Percentiles rank a stretch among this genome's conserved stretches.
Conservation (phyloP, 2,797 vertebrate species). For the Alauda arvensis region DNA sequence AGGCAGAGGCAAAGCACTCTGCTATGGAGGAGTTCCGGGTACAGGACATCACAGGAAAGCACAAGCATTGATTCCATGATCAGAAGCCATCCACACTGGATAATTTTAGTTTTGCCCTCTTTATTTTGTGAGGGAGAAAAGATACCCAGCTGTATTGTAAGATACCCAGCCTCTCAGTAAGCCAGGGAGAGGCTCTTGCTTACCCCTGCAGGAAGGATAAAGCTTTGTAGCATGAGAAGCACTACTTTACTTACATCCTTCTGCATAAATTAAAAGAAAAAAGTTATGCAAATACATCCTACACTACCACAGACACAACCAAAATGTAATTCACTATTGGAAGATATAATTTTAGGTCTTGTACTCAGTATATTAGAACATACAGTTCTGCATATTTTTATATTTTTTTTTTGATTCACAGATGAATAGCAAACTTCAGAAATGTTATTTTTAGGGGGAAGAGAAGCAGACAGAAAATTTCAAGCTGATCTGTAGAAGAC, state of each 20-base stretch:
- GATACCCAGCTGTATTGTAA: not conserved
- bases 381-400: conserved; percentile 31
- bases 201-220: not conserved
- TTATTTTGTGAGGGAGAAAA: not conserved
- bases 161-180: not conserved
- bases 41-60: not conserved
- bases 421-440: conserved; percentile 7
- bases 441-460: conserved; percentile 12
- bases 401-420: conserved; percentile 8
- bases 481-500: not conserved
- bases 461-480: not conserved
- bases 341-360: conserved; percentile 35
- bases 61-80: not conserved
- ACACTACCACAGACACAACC: conserved; percentile 3
- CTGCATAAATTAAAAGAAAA: conserved; percentile 23
- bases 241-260: not conserved
- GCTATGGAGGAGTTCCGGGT: not conserved
- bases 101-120: not conserved
- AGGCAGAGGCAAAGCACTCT: not conserved
- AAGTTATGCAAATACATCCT: conserved; percentile 1
- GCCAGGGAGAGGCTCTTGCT: not conserved
- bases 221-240: not conserved
- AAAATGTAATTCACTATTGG: conserved; percentile 38
- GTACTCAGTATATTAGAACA: conserved; percentile 36
- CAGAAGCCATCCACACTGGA: not conserved